Percentiles rank a stretch among this genome's conserved stretches.
phyloP scores from a whole-genome alignment of 2,113 vertebrate genomes.

The Thymallus thymallus region DNA sequence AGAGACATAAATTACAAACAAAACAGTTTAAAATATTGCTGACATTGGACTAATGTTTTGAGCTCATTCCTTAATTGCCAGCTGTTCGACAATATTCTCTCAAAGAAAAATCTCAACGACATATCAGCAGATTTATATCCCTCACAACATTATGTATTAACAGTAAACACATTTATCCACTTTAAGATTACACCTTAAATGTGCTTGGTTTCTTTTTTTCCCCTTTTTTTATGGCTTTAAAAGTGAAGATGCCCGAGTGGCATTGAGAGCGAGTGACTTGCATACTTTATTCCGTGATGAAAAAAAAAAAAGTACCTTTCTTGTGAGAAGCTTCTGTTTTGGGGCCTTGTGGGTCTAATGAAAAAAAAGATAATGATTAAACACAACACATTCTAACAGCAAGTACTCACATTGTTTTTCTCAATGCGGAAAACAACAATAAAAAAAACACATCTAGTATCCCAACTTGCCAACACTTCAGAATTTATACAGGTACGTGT shows the following conservation, averaged over 20 bases:
- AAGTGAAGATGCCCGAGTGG: background rate
- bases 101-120: background rate
- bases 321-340: conserved; percentile 83
- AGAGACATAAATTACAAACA: conserved; percentile 21
- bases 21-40: background rate
- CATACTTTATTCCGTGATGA: conserved; percentile 41
- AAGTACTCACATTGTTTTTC: conserved; percentile 68
- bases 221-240: background rate
- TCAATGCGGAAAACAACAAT: conserved; percentile 70
- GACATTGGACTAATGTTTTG: background rate
- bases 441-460: conserved; percentile 49
- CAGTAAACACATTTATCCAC: background rate
- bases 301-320: conserved; percentile 79
- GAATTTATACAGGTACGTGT: conserved; percentile 54
- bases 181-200: background rate
- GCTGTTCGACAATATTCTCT: conserved; percentile 17
- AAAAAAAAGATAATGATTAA: conserved; percentile 82
- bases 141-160: background rate
- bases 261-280: conserved; percentile 1
- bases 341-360: conserved; percentile 82
- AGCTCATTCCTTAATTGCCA: conserved; percentile 19
- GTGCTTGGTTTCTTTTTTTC: background rate
- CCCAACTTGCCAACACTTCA: conserved; percentile 71
- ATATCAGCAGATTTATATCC: background rate
- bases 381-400: conserved; percentile 76